Evolutionary conservation across 2,113 vertebrate species (phyloP).

Genomic region (Pardalotus punctatus): DNA sequence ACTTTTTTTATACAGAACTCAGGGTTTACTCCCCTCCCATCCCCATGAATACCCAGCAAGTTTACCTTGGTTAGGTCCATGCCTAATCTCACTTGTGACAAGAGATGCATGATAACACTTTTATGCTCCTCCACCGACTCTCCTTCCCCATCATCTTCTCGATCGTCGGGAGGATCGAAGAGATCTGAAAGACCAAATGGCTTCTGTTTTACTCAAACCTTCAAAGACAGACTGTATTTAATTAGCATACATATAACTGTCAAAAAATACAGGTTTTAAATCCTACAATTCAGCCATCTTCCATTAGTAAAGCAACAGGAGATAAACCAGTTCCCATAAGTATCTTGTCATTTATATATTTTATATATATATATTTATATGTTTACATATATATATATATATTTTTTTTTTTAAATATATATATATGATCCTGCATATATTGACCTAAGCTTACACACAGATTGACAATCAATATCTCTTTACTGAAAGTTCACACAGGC

Average conservation of each 20-base stretch:
- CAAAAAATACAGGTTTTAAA: not conserved
- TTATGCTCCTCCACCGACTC: constrained; percentile 98
- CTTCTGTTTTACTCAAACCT: not conserved
- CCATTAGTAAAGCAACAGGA: not conserved
- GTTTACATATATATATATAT: not conserved
- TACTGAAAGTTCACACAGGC: not conserved
- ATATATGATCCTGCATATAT: not conserved
- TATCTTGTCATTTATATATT: not conserved
- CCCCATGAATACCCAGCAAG: not conserved
- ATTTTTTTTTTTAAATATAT: too few relatives aligned
- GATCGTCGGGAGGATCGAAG: constrained; percentile 91
- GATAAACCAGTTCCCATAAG: not conserved
- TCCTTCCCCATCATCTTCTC: constrained; percentile 90
- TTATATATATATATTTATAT: not conserved
- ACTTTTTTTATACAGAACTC: not conserved
- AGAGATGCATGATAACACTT: constrained; percentile 97
- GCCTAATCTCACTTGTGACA: constrained; percentile 95
- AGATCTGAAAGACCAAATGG: constrained; percentile 74
- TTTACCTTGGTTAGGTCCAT: constrained; percentile 98
- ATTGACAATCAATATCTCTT: not conserved
- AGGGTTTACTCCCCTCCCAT: not conserved
- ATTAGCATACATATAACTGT: not conserved
- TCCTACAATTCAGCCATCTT: not conserved
- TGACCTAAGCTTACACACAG: not conserved
- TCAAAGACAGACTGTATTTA: not conserved